These are phyloP conservation scores for Achroia grisella DNA, from an alignment of 1,140 invertebrate genomes.

Conservation along the genomic window DNA sequence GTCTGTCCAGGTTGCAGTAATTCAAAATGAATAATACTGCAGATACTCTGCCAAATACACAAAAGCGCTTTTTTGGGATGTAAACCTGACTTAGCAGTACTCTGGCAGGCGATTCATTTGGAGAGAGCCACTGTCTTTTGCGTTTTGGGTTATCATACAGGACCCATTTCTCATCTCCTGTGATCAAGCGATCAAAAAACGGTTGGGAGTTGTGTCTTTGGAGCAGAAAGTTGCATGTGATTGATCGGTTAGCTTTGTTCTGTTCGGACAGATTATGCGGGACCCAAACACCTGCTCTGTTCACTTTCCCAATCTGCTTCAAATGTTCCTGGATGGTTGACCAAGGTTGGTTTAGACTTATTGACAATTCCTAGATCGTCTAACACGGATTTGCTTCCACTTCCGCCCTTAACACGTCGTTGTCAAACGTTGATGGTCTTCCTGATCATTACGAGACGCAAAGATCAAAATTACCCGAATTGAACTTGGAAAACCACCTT, in stretches of 20 bases:
- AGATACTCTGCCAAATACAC: too few species aligned
- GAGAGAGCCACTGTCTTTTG: conserved; percentile 22
- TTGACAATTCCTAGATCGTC: too few species aligned
- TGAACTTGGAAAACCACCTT: too few species aligned
- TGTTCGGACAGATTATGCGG: conserved; percentile 8
- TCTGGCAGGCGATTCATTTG: conserved; percentile 21
- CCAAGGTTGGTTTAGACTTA: too few species aligned
- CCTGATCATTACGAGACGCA: too few species aligned
- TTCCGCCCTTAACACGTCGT: too few species aligned
- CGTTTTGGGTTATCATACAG: conserved; percentile 27
- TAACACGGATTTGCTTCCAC: too few species aligned
- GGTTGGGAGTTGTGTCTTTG: conserved; percentile 21
- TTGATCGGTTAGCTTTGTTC: conserved; percentile 4
- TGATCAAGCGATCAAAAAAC: conserved; percentile 22
- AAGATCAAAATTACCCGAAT: too few species aligned
- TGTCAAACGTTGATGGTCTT: too few species aligned
- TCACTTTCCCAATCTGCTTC: not conserved
- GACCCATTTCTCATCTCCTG: conserved; percentile 29
- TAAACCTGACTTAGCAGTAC: conserved; percentile 16
- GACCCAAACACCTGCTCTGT: conserved; percentile 14
- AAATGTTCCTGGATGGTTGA: too few species aligned
- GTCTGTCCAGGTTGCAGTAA: not conserved
- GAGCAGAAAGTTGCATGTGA: conserved; percentile 3
- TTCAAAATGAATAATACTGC: not conserved
- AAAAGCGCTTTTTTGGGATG: too few species aligned